A percentile compares a stretch with the other conserved stretches of the same genome.
These are phyloP conservation scores for Pinctada fucata DNA, from an alignment of 2,888 invertebrate genomes.

Conservation along the genomic window DNA sequence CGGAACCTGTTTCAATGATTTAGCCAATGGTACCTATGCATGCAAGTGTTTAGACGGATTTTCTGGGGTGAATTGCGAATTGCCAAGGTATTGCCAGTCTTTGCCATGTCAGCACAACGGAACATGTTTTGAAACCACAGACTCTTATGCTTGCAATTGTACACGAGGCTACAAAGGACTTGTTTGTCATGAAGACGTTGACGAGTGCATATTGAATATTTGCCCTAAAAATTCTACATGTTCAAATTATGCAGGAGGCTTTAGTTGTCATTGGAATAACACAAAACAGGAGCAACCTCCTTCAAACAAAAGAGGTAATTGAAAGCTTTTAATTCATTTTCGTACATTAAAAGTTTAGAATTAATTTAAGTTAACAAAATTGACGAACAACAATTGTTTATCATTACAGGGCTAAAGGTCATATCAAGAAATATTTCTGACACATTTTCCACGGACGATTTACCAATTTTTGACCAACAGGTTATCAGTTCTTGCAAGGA, in stretches of 20 bases:
- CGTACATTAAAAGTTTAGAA: too few relatives aligned
- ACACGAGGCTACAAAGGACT: slow-evolving; percentile 8
- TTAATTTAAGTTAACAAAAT: too few relatives aligned
- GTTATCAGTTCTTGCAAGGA: too few relatives aligned
- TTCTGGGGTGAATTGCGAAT: slow-evolving; percentile 3
- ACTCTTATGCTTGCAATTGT: slow-evolving; percentile 5
- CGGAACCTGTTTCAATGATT: not conserved
- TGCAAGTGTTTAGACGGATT: slow-evolving; percentile 1
- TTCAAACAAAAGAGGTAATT: too few relatives aligned
- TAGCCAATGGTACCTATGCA: slow-evolving; percentile 6
- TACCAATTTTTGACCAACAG: too few relatives aligned
- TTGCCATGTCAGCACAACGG: not conserved
- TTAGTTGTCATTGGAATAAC: slow-evolving; percentile 7
- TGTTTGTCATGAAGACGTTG: slow-evolving; percentile 5
- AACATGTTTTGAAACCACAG: slow-evolving; percentile 1
- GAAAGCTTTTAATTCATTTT: too few relatives aligned
- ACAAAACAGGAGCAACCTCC: too few relatives aligned
- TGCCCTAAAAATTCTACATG: slow-evolving; percentile 15
- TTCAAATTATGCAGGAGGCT: slow-evolving; percentile 4
- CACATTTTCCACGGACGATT: too few relatives aligned
- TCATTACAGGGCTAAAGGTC: too few relatives aligned
- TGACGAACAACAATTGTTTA: too few relatives aligned
- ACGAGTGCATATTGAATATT: slow-evolving; percentile 13
- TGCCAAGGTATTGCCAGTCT: slow-evolving; percentile 1
- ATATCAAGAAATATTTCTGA: too few relatives aligned